These are phyloP conservation scores for Phoenoteleia sp. DNA, from an alignment of 2,888 invertebrate genomes.

Conservation along the genomic window DNA sequence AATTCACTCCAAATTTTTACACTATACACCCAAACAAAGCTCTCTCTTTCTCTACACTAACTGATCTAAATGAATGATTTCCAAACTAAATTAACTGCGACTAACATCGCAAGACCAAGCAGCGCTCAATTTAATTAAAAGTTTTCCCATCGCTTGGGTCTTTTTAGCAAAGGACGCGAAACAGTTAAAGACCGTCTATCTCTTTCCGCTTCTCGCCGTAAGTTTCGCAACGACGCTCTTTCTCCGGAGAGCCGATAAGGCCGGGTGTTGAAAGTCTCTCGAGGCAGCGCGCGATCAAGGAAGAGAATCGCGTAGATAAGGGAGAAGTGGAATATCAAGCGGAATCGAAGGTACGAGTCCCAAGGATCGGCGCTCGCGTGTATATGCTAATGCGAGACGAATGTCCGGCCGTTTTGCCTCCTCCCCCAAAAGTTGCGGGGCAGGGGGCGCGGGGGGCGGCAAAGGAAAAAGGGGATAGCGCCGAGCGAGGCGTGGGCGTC, in stretches of 20 bases:
- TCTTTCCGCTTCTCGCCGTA: constrained; percentile 30
- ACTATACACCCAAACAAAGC: no score
- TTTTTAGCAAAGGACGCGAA: no score
- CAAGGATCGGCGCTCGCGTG: constrained; percentile 78
- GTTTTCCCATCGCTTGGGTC: no score
- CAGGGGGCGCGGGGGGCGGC: background rate
- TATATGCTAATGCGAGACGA: constrained; percentile 87
- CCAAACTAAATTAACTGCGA: no score
- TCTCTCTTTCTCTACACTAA: no score
- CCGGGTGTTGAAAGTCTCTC: constrained; percentile 71
- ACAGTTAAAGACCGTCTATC: constrained; percentile 26
- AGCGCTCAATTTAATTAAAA: no score
- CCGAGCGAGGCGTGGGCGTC: constrained; percentile 78
- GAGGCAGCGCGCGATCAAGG: constrained; percentile 71
- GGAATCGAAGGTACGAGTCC: constrained; percentile 64
- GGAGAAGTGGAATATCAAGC: constrained; percentile 48
- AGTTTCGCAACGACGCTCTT: constrained; percentile 38
- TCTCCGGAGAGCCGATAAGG: constrained; percentile 56
- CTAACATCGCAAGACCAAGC: no score
- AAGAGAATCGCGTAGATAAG: constrained; percentile 71
- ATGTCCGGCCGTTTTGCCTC: constrained; percentile 81
- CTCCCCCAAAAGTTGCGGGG: no score
- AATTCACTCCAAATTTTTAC: no score
- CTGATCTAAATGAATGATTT: no score
- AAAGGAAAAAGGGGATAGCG: constrained; percentile 52